These are phyloP conservation scores for Hippocampus zosterae DNA, from an alignment of 2,113 vertebrate genomes.

Conservation along the genomic window DNA sequence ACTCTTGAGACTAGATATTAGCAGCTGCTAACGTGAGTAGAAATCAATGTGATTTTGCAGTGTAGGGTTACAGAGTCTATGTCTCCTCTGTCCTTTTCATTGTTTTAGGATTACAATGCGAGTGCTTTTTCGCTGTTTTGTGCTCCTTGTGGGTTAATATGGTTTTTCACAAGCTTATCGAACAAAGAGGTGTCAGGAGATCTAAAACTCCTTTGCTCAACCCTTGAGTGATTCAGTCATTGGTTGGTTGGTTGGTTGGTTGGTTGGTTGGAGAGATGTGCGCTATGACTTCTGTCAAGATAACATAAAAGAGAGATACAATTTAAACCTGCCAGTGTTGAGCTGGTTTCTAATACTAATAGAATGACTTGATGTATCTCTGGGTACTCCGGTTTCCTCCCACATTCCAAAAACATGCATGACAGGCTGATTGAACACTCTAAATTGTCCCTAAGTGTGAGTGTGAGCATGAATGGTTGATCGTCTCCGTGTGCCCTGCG, in stretches of 20 bases:
- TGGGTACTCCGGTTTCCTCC: too few relatives aligned
- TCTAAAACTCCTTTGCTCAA: too few relatives aligned
- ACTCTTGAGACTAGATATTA: conserved; percentile 51
- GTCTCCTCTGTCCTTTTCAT: conserved; percentile 14
- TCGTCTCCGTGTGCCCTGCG: too few relatives aligned
- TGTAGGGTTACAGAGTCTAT: conserved; percentile 45
- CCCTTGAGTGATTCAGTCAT: too few relatives aligned
- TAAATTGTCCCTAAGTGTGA: too few relatives aligned
- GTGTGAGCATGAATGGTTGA: too few relatives aligned
- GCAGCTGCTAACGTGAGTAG: conserved; percentile 53
- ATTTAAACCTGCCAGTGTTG: neutral
- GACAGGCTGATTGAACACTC: too few relatives aligned
- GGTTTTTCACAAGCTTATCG: neutral
- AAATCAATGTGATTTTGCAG: conserved; percentile 57
- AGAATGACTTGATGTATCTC: too few relatives aligned
- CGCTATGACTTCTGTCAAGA: neutral
- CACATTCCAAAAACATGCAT: too few relatives aligned
- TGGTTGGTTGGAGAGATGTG: neutral
- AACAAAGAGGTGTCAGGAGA: too few relatives aligned
- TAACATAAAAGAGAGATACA: neutral
- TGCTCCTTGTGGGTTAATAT: neutral
- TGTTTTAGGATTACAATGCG: conserved; percentile 57
- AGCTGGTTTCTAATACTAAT: neutral
- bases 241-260: neutral
- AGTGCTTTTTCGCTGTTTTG: conserved; percentile 60